phyloP scores from a whole-genome alignment of 2,113 vertebrate genomes.

The Bos indicus region DNA sequence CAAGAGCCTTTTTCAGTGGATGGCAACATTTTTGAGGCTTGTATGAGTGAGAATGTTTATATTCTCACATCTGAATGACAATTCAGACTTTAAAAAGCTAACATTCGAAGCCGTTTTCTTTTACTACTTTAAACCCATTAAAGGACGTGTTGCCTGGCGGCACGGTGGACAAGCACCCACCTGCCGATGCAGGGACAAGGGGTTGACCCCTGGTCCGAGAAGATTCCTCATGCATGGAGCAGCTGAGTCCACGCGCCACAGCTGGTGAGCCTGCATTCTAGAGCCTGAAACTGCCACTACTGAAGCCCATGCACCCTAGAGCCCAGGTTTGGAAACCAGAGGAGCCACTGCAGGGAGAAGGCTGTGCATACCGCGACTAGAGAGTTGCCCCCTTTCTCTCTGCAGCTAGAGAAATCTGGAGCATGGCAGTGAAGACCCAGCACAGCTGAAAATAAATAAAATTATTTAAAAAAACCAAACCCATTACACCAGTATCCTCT shows the following conservation, averaged over 20 bases:
- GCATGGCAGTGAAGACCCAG: background rate
- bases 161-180: background rate
- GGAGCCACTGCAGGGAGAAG: background rate
- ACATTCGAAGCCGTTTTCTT: background rate
- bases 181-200: background rate
- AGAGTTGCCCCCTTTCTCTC: background rate
- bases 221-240: background rate
- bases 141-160: background rate
- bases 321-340: background rate
- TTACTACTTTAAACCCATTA: background rate
- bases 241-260: accelerated
- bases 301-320: background rate
- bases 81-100: background rate
- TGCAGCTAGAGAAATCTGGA: background rate
- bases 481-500: too few relatives aligned
- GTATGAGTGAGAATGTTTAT: background rate
- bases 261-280: background rate
- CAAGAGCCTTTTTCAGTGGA: background rate
- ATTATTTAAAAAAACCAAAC: background rate
- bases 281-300: background rate
- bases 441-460: background rate
- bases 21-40: background rate
- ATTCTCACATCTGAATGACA: background rate
- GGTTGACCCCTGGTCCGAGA: background rate
- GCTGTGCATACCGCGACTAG: accelerated